These are phyloP conservation scores for Drosophila micromelanica DNA, from an alignment of 1,140 invertebrate genomes.

Conservation along the genomic window DNA sequence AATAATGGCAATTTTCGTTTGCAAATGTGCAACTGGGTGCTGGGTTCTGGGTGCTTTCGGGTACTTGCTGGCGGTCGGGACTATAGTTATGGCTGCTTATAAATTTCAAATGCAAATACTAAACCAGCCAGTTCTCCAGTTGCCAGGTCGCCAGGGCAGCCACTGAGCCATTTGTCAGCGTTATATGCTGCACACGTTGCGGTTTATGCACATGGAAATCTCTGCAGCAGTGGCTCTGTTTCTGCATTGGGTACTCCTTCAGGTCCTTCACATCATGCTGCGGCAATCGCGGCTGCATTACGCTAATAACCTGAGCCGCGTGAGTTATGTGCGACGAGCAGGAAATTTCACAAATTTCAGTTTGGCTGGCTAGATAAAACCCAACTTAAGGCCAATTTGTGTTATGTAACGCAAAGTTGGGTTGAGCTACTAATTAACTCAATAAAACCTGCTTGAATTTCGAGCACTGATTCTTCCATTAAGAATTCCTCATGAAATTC, in stretches of 20 bases:
- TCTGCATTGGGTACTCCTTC: slow-evolving; percentile 27
- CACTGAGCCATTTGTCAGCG: slow-evolving; percentile 69
- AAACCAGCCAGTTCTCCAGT: slow-evolving; percentile 50
- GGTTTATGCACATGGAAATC: slow-evolving; percentile 74
- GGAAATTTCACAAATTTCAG: slow-evolving; percentile 47
- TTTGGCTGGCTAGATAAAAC: slow-evolving; percentile 24
- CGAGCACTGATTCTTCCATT: not conserved
- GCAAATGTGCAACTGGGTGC: slow-evolving; percentile 50
- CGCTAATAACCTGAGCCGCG: slow-evolving; percentile 71
- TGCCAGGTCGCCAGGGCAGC: slow-evolving; percentile 28
- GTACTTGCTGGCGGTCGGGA: slow-evolving; percentile 1
- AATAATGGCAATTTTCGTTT: slow-evolving; percentile 70
- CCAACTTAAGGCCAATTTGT: slow-evolving; percentile 38
- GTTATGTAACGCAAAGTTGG: slow-evolving; percentile 8
- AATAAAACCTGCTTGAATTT: slow-evolving; percentile 14
- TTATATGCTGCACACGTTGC: slow-evolving; percentile 72
- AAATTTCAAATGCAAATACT: slow-evolving; percentile 78
- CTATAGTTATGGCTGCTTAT: slow-evolving; percentile 73
- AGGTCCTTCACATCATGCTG: slow-evolving; percentile 12
- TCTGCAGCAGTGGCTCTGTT: slow-evolving; percentile 30
- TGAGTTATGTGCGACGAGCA: slow-evolving; percentile 61
- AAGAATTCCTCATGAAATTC: not conserved
- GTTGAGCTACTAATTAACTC: slow-evolving; percentile 52
- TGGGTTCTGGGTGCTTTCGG: not conserved
- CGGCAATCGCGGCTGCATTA: slow-evolving; percentile 75